phyloP scores from a whole-genome alignment of 1,140 invertebrate genomes.

The Neocloeon triangulifer region DNA sequence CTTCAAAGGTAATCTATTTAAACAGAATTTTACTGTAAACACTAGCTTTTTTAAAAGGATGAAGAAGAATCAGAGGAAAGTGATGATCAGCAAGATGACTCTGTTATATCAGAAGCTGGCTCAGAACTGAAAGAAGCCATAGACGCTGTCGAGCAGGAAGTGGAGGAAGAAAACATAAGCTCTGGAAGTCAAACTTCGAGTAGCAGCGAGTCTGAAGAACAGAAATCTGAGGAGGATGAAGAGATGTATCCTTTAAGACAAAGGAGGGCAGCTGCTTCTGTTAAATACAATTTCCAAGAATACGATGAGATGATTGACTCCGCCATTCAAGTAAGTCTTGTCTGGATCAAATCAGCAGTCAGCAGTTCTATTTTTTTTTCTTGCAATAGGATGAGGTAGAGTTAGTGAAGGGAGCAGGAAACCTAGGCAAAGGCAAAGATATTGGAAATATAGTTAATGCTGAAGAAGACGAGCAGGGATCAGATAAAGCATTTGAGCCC shows the following conservation, averaged over 20 bases:
- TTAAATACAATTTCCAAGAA: slow-evolving; percentile 64
- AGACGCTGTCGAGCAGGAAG: background rate
- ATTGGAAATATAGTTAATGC: slow-evolving; percentile 72
- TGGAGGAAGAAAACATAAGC: slow-evolving; percentile 6
- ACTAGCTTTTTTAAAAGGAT: too few species aligned
- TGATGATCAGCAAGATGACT: background rate
- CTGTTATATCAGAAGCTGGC: background rate
- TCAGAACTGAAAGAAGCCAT: slow-evolving; percentile 4
- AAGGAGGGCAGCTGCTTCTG: slow-evolving; percentile 46
- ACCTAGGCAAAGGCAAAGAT: slow-evolving; percentile 66
- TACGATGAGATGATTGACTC: slow-evolving; percentile 86
- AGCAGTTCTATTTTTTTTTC: background rate
- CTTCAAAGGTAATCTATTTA: too few species aligned
- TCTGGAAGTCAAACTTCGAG: slow-evolving; percentile 4
- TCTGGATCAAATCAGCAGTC: background rate
- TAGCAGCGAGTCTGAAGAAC: slow-evolving; percentile 1
- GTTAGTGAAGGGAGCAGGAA: slow-evolving; percentile 45
- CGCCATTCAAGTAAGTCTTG: slow-evolving; percentile 45
- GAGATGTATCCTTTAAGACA: slow-evolving; percentile 62
- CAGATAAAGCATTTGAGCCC: slow-evolving; percentile 9
- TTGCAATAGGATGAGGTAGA: slow-evolving; percentile 35
- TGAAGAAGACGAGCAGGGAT: slow-evolving; percentile 32
- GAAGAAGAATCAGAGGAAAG: background rate
- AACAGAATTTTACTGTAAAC: background rate
- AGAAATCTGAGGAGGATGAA: slow-evolving; percentile 22